Conservation (phyloP, 2,888 invertebrate species). For the Oligia fasciuncula region DNA sequence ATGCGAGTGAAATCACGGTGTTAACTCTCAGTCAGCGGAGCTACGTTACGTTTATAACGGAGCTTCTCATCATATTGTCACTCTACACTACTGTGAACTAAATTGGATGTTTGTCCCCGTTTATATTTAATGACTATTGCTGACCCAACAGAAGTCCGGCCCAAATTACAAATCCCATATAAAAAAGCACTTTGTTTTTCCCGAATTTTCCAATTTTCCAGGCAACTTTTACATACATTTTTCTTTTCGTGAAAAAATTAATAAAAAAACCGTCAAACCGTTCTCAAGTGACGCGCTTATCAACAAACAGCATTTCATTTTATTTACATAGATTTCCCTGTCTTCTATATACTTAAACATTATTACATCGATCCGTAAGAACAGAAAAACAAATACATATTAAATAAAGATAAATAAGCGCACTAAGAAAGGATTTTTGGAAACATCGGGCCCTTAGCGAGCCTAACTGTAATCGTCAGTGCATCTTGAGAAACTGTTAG, state of each 20-base stretch:
- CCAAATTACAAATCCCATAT: background rate
- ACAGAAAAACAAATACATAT: too few species aligned
- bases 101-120: background rate
- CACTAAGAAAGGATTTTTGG: too few species aligned
- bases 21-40: background rate
- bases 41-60: background rate
- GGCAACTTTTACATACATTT: background rate
- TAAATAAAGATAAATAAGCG: too few species aligned
- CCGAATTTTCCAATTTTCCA: background rate
- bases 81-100: background rate
- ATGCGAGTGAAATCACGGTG: constrained; percentile 14
- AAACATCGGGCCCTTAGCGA: too few species aligned
- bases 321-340: too few species aligned
- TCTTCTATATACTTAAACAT: too few species aligned
- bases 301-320: too few species aligned
- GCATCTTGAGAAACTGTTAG: too few species aligned
- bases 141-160: background rate
- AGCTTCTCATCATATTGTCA: background rate
- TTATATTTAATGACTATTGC: background rate
- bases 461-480: too few species aligned
- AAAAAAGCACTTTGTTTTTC: background rate
- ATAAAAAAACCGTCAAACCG: background rate
- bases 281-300: too few species aligned
- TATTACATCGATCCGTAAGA: too few species aligned
- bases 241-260: background rate